Evolutionary conservation across 2,888 invertebrate genomes (phyloP), one percentile per base, ranked within the genome.

Genomic region (Neria commutata): DNA sequence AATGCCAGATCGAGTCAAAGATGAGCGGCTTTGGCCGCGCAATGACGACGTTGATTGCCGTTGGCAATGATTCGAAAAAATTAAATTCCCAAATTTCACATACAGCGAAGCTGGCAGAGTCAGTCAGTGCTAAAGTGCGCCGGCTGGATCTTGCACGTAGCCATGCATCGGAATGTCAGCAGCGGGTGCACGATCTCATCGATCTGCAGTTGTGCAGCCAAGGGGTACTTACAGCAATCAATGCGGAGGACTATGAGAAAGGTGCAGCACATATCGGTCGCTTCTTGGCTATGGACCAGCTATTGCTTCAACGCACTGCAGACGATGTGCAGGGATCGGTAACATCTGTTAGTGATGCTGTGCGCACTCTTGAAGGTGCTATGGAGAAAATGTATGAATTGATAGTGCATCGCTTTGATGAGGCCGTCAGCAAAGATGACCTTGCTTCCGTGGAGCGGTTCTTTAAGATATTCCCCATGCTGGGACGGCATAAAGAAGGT

Each of bases 201-300:
- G 98, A 98, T 79, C 84, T 98, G 53, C 95, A 97, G 81, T 85
- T 95, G 58, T 99, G 98, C 79, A 95, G 96, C 50, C 94, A 97
- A 78, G 98, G 98, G n/a, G 98, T 99, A 0, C 92, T 95, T 66
- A 89, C 92, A 51, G 97, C 99, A 1, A 89, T 99, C 55, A 88
- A 89, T 65, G 92, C 94, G 69, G 96, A 98, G 81, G 96, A 99
- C 80, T 98, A 93, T 83, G 99, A 99, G 81, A 91, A 93, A 83
- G 87, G 97, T 55, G 98, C 98, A 11, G 94, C 90, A 0, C 98
- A 98, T 77, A 92, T 99, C 47, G 94, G 97, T 69, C 87, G 98
- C 45, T 98, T 95, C 82, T 85, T 97, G 42, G 90, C 91, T 54
- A 94, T 98, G 89, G 97, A 97, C 83, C 94, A 95, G 73, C 88